A percentile compares a stretch with the other conserved stretches of the same genome.
Conservation (phyloP, 1,140 invertebrate genomes). For the Drosophila micromelanica region DNA sequence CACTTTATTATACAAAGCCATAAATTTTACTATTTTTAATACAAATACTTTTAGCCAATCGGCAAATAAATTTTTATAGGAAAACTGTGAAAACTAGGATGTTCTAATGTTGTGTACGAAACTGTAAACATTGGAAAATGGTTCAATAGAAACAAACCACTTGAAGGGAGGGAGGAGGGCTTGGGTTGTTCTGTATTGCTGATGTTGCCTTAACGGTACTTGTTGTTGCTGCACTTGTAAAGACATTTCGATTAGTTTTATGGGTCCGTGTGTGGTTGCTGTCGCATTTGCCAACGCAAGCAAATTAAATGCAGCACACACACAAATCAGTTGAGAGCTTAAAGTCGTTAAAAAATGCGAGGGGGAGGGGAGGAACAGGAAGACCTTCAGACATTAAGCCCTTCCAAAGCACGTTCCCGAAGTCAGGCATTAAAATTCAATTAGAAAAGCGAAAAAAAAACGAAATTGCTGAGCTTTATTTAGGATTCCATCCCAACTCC, state of each 20-base stretch:
- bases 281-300: slow-evolving; percentile 31
- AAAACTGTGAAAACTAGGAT: not conserved
- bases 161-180: no score
- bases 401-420: not conserved
- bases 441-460: slow-evolving; percentile 50
- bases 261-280: slow-evolving; percentile 18
- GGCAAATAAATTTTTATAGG: slow-evolving; percentile 49
- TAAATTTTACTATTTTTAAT: not conserved
- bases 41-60: slow-evolving; percentile 42
- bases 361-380: not conserved
- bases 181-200: not conserved
- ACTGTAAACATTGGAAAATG: slow-evolving; percentile 48
- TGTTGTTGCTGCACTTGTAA: slow-evolving; percentile 36
- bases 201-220: slow-evolving; percentile 20
- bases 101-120: slow-evolving; percentile 6
- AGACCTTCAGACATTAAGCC: slow-evolving; percentile 27
- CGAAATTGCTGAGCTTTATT: slow-evolving; percentile 26
- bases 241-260: slow-evolving; percentile 62
- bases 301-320: slow-evolving; percentile 34
- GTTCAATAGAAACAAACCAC: slow-evolving; percentile 5
- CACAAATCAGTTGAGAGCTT: slow-evolving; percentile 46
- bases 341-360: slow-evolving; percentile 25
- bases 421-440: slow-evolving; percentile 71
- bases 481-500: slow-evolving; percentile 21
- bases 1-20: no score